These are phyloP conservation scores for Caenorhabditis panamensis DNA, from an alignment of 2,888 invertebrate genomes.

Conservation along the genomic window DNA sequence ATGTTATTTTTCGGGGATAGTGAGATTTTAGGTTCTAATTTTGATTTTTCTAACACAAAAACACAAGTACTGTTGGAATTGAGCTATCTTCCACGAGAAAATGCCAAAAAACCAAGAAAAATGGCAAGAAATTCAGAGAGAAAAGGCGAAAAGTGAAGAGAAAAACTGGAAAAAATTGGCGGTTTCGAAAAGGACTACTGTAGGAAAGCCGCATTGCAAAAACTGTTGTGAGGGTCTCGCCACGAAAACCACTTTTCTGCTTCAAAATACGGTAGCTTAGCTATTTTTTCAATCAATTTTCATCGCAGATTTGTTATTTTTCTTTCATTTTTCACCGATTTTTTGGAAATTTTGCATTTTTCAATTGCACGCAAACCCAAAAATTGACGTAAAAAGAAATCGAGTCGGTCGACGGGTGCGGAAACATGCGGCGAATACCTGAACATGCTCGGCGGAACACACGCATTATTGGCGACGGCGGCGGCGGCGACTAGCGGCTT, in stretches of 20 bases:
- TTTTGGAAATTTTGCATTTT: not conserved
- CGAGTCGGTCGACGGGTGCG: slow-evolving; percentile 10
- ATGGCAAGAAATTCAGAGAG: not conserved
- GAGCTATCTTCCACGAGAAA: too few species aligned
- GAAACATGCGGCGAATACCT: slow-evolving; percentile 5
- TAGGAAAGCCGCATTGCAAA: not conserved
- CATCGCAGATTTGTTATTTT: too few species aligned
- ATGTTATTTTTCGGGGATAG: too few species aligned
- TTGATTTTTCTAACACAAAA: too few species aligned
- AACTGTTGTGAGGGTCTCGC: too few species aligned
- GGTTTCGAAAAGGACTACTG: not conserved
- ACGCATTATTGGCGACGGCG: slow-evolving; percentile 43
- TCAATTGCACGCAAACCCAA: not conserved
- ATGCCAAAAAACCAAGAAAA: not conserved
- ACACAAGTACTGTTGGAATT: too few species aligned
- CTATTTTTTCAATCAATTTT: too few species aligned
- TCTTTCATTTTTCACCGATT: not conserved
- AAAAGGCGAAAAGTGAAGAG: not conserved
- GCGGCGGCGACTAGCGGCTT: not conserved
- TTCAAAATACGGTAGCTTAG: too few species aligned
- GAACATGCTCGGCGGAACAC: slow-evolving; percentile 40
- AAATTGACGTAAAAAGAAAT: slow-evolving; percentile 1
- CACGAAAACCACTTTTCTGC: too few species aligned
- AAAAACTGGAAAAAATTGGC: not conserved
- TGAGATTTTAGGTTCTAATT: too few species aligned